Evolutionary conservation across 2,888 invertebrate genomes (phyloP).

Genomic region (Andrena praecox): DNA sequence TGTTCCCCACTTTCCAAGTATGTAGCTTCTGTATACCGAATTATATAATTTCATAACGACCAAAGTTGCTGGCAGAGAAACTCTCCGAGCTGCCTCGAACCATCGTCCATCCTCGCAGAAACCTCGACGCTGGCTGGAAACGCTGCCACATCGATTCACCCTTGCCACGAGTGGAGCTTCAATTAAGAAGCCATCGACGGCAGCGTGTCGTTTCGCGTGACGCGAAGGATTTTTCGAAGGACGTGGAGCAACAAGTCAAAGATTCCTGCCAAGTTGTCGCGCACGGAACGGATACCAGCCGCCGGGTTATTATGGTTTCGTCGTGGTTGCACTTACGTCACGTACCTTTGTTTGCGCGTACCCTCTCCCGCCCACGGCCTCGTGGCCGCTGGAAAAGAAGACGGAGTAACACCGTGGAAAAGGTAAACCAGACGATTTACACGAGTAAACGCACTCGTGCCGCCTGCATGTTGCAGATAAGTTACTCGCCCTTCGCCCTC

Average conservation of each 20-base stretch:
- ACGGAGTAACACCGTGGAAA: constrained; percentile 42
- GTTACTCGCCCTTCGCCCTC: constrained; percentile 40
- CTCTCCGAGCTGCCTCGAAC: too few relatives aligned
- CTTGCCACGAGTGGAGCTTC: too few relatives aligned
- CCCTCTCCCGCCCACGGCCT: constrained; percentile 15
- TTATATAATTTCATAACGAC: too few relatives aligned
- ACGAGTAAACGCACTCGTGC: constrained; percentile 65
- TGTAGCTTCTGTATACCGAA: too few relatives aligned
- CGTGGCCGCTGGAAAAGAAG: constrained; percentile 45
- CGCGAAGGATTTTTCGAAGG: constrained; percentile 6
- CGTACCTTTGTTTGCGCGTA: constrained; percentile 57
- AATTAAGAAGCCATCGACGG: too few relatives aligned
- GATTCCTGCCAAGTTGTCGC: constrained; percentile 10
- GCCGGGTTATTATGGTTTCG: constrained; percentile 39
- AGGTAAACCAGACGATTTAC: constrained; percentile 71
- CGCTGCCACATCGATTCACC: too few relatives aligned
- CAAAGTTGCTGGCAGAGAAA: too few relatives aligned
- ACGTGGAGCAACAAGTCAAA: constrained; percentile 46
- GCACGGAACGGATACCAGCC: constrained; percentile 4
- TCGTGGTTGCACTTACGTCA: constrained; percentile 47
- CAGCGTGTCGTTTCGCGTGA: neutral
- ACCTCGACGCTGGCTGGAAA: too few relatives aligned
- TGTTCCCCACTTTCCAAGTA: too few relatives aligned
- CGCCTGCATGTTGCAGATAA: constrained; percentile 69
- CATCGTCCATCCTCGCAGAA: too few relatives aligned